phyloP scores from a whole-genome alignment of 2,797 vertebrate genomes.

The Crax fasciolata region DNA sequence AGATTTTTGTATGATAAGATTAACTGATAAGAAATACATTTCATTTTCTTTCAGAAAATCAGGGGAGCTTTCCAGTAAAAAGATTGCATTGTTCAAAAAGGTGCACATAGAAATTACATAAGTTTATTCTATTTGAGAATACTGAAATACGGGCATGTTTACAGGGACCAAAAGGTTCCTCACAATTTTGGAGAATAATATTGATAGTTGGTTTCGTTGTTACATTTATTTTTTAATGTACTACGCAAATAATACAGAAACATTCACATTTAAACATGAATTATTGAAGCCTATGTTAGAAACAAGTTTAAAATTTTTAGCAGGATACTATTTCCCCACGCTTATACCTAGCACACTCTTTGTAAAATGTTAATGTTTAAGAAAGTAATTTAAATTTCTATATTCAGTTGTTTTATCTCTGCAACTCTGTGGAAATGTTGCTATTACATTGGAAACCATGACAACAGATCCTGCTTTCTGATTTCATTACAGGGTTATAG shows the following conservation, averaged over 20 bases:
- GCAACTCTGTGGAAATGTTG: constrained; percentile 2
- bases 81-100: neutral
- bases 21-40: neutral
- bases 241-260: neutral
- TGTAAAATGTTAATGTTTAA: neutral
- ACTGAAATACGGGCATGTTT: neutral
- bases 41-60: neutral
- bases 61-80: neutral
- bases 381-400: constrained; percentile 22
- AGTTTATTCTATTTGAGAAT: neutral
- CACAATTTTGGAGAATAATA: neutral
- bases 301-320: neutral
- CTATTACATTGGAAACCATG: constrained; percentile 53
- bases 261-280: neutral
- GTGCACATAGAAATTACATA: neutral
- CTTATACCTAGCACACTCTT: neutral
- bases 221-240: neutral
- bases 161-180: neutral
- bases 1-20: neutral
- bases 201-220: accelerated
- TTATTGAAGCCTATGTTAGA: neutral
- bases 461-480: constrained; percentile 37
- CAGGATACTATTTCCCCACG: neutral
- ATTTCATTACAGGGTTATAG: constrained; percentile 28
- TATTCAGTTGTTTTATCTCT: constrained; percentile 7